Evolutionary conservation across 35 echinoderm and acorn worm species (phyloP), one percentile per base, ranked within the genome.

Genomic region (Hemicentrotus pulcherrimus): DNA sequence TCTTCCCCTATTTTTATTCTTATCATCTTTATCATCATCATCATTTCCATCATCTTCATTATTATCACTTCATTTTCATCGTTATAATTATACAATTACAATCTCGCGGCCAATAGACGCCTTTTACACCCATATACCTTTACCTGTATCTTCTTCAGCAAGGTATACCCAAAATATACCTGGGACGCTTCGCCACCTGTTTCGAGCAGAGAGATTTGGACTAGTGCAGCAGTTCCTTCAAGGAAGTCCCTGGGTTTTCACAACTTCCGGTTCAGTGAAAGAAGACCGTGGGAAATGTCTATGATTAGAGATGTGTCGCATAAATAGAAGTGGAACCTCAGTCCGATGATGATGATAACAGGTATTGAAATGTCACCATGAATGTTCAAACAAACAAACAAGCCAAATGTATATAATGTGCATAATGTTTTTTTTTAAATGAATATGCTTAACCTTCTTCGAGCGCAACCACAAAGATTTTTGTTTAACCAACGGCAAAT

Each of bases 221-320:
- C 18, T 78, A 28, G 28, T 55, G 3, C 65, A 78, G 65, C 65
- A 78, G 65, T 78, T 78, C 65, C 65, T 78, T 78, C 19, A 4
- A 78, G 65, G 65, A 78, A 78, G 65, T 78, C 65, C 65, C 65
- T 70, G 19, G 61, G 61, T 28, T 70, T 70, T 70, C 61, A 70
- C 61, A 78, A 78, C 65, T 78, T 78, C 65, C 65, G 65, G 65
- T 78, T 78, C 22, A 78, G 65, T 78, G 65, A 78, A 78, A 78
- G 65, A 78, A 78, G 28, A 78, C 65, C 65, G 65, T 78, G 65
- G 65, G 65, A 78, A 55, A 78, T 78, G 28, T 78, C 4, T 4
- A 78, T 78, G 65, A 78, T 78, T 78, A 28, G 22, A 78, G 65
- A 78, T 78, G 65, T 78, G 28, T 28, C 22, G 65, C 4, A 28